phyloP scores from a whole-genome alignment of 2,888 invertebrate species.

The Epirrita christyi region DNA sequence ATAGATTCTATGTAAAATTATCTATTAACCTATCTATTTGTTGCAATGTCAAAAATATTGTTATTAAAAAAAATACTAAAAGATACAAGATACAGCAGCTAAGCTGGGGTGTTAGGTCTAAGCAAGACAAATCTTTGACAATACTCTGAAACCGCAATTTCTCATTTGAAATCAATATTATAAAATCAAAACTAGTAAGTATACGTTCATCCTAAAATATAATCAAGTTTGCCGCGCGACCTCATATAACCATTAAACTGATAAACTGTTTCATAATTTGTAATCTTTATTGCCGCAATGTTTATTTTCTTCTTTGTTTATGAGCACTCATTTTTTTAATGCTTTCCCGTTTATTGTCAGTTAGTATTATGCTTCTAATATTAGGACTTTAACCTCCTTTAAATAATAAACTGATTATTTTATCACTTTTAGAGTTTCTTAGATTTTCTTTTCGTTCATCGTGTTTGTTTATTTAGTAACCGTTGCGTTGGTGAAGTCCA shows the following conservation, averaged over 20 bases:
- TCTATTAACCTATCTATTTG: too few relatives aligned
- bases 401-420: constrained; percentile 3
- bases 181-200: neutral
- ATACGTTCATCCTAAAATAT: constrained; percentile 55
- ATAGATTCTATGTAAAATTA: too few relatives aligned
- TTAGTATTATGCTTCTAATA: constrained; percentile 22
- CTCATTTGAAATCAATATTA: neutral
- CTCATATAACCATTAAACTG: constrained; percentile 62
- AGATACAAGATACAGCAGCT: too few relatives aligned
- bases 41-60: too few relatives aligned
- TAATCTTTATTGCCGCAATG: constrained; percentile 52
- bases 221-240: constrained; percentile 65
- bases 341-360: constrained; percentile 24
- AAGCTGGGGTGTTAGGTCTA: too few relatives aligned
- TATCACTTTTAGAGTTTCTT: neutral
- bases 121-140: neutral
- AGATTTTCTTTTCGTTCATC: too few relatives aligned
- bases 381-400: constrained; percentile 6
- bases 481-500: too few relatives aligned
- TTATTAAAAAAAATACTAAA: too few relatives aligned
- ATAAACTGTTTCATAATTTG: constrained; percentile 66
- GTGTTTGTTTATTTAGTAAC: too few relatives aligned
- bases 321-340: constrained; percentile 39
- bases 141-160: neutral
- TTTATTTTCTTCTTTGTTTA: constrained; percentile 56